Evolutionary conservation across 2,113 vertebrate genomes (phyloP), one percentile per base, ranked within the genome.

Genomic region (Rhipidura dahli): DNA sequence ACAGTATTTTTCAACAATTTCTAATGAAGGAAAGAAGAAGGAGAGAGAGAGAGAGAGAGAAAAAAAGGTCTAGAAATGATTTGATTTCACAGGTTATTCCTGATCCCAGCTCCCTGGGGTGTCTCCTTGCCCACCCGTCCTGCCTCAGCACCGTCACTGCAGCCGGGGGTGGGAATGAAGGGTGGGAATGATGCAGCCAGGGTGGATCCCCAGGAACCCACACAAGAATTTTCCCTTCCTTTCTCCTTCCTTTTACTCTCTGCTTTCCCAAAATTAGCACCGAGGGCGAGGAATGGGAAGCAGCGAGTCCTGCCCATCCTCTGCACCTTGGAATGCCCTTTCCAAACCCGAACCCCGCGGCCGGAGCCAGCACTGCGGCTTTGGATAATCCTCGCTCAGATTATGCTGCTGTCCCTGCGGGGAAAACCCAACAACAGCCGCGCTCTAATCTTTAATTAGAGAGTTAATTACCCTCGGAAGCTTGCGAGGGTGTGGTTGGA

Each of bases 371-470:
- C 26, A 0, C 49, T 5, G 5, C 0, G 0, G 31, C 72, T 69
- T 31, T 20, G 37, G 42, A 9, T 45, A 63, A 66, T 5, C 8
- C 68, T 77, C 2, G 31, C 17, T 12, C 30, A 26, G 72, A 37
- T 5, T 61, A 39, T 9, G 11, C 19, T 15, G 0, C 31, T 1
- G 16, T 11, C 53, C 84, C 82, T 30, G 31, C 10, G 66, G 90
- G 69, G 68, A 4, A 33, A 87, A 75, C 22, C 13, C 70, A 65
- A 24, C 63, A 47, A 27, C 45, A 45, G 10, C 69, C 4, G 5
- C 0, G 27, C 57, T 60, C 44, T 94, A 64, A 91, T 95, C 83
- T 68, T 91, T 95, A 93, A 95, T 94, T 94, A 91, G 83, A 37
- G 63, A 87, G 73, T 81, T 94, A 93, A 94, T 96, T 96, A 93